A percentile compares a stretch with the other conserved stretches of the same genome.
Conservation (phyloP, 2,888 invertebrate species). For the Drosophila kanekoi region DNA sequence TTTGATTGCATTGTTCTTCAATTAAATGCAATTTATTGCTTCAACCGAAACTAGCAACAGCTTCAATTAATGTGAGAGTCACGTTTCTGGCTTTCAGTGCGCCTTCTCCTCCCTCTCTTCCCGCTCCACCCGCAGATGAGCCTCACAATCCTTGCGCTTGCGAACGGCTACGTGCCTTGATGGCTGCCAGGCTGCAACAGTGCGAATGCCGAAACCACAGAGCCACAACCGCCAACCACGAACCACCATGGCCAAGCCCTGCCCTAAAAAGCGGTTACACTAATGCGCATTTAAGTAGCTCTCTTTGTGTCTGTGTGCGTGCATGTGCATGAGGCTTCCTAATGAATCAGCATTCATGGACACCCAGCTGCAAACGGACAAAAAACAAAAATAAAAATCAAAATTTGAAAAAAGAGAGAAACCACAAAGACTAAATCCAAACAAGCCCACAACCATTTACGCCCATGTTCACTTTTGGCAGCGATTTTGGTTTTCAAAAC, state of each 20-base stretch:
- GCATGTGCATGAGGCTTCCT: slow-evolving; percentile 42
- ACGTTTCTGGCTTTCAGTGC: slow-evolving; percentile 32
- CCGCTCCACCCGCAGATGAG: slow-evolving; percentile 1
- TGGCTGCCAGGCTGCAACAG: slow-evolving; percentile 10
- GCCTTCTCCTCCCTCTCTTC: slow-evolving; percentile 1
- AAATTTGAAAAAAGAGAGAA: neutral
- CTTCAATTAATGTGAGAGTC: slow-evolving; percentile 32
- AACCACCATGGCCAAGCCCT: slow-evolving; percentile 17
- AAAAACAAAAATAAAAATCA: slow-evolving; percentile 11
- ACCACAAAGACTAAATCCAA: slow-evolving; percentile 35
- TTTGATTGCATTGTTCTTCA: slow-evolving; percentile 26
- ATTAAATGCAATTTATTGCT: slow-evolving; percentile 33
- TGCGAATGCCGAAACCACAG: slow-evolving; percentile 42
- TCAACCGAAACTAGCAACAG: slow-evolving; percentile 13
- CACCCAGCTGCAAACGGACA: slow-evolving; percentile 26
- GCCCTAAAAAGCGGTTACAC: slow-evolving; percentile 45
- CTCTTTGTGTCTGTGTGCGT: slow-evolving; percentile 13
- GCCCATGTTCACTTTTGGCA: slow-evolving; percentile 33
- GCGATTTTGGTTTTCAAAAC: slow-evolving; percentile 48
- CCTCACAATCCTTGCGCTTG: slow-evolving; percentile 3
- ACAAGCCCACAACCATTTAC: slow-evolving; percentile 49
- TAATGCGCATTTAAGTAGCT: slow-evolving; percentile 70
- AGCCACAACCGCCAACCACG: neutral
- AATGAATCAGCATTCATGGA: slow-evolving; percentile 74
- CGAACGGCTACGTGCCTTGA: slow-evolving; percentile 32